Conservation (phyloP, 2,888 invertebrate species). For the Diabrotica balteata region DNA sequence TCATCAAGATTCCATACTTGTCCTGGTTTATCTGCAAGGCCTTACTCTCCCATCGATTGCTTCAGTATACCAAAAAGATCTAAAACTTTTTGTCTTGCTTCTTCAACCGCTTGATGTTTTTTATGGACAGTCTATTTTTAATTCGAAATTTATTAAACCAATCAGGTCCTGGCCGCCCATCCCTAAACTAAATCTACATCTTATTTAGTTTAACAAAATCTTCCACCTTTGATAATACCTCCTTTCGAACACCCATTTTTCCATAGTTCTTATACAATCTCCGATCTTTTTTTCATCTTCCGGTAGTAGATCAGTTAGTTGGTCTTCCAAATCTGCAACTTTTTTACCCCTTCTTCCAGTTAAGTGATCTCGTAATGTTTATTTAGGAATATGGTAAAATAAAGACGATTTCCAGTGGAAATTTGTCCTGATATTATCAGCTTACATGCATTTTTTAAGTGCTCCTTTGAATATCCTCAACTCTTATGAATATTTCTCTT, state of each 20-base stretch:
- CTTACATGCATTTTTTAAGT: not conserved
- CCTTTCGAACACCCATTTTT: not conserved
- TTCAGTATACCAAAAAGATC: not conserved
- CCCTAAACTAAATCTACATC: not conserved
- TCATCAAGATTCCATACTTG: not conserved
- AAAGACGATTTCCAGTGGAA: not conserved
- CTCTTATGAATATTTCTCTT: not conserved
- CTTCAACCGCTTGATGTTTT: not conserved
- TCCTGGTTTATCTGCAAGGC: not conserved
- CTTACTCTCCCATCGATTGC: not conserved
- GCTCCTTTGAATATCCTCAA: not conserved
- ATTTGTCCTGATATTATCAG: not conserved
- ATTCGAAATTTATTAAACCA: not conserved
- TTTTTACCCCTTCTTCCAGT: not conserved
- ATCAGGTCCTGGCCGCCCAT: not conserved
- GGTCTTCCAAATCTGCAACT: not conserved
- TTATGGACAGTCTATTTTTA: not conserved
- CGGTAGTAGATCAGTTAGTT: not conserved
- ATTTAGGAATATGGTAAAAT: not conserved
- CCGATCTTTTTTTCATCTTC: not conserved
- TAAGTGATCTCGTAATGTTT: not conserved
- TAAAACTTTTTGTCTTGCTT: not conserved
- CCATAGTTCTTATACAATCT: not conserved
- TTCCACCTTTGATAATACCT: not conserved
- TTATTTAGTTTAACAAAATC: not conserved